A percentile compares a stretch with the other conserved stretches of the same genome.
Evolutionary conservation across 1,140 invertebrate species (phyloP).

Genomic region (Tachypleus tridentatus): DNA sequence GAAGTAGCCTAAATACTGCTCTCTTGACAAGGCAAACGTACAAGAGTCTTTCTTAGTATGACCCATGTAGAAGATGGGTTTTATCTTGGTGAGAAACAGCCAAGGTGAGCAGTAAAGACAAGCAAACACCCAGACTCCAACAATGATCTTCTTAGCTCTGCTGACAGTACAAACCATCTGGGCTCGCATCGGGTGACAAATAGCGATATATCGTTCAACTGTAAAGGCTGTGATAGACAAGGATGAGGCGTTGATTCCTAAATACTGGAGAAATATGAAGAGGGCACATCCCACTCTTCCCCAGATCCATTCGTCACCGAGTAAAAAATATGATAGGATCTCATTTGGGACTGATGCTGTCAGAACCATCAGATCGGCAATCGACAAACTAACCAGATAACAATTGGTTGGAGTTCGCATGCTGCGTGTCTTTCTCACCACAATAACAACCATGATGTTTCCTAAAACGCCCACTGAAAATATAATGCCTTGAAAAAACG

Average conservation of each 20-base stretch:
- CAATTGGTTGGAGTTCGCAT: slow-evolving; percentile 51
- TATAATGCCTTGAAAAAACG: slow-evolving; percentile 44
- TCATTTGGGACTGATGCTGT: slow-evolving; percentile 46
- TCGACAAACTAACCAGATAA: slow-evolving; percentile 46
- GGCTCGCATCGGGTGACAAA: slow-evolving; percentile 46
- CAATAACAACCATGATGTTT: slow-evolving; percentile 44
- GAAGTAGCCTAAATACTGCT: slow-evolving; percentile 42
- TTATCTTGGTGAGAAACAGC: slow-evolving; percentile 39
- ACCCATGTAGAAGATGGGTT: slow-evolving; percentile 18
- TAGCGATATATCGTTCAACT: slow-evolving; percentile 47
- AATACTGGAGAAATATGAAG: slow-evolving; percentile 49
- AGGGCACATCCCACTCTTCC: slow-evolving; percentile 45
- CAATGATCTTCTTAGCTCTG: slow-evolving; percentile 44
- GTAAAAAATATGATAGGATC: slow-evolving; percentile 44
- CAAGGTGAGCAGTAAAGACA: slow-evolving; percentile 42
- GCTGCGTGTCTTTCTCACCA: slow-evolving; percentile 36
- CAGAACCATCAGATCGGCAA: slow-evolving; percentile 47
- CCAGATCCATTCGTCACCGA: slow-evolving; percentile 46
- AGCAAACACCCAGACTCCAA: slow-evolving; percentile 46
- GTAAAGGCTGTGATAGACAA: slow-evolving; percentile 54
- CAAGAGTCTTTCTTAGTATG: slow-evolving; percentile 28
- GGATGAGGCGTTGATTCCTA: slow-evolving; percentile 57
- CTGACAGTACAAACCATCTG: slow-evolving; percentile 43
- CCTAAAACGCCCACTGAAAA: slow-evolving; percentile 44
- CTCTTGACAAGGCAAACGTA: slow-evolving; percentile 37